These are phyloP conservation scores for Drosophila aff. DNA, from an alignment of 1,140 invertebrate genomes.

Conservation along the genomic window DNA sequence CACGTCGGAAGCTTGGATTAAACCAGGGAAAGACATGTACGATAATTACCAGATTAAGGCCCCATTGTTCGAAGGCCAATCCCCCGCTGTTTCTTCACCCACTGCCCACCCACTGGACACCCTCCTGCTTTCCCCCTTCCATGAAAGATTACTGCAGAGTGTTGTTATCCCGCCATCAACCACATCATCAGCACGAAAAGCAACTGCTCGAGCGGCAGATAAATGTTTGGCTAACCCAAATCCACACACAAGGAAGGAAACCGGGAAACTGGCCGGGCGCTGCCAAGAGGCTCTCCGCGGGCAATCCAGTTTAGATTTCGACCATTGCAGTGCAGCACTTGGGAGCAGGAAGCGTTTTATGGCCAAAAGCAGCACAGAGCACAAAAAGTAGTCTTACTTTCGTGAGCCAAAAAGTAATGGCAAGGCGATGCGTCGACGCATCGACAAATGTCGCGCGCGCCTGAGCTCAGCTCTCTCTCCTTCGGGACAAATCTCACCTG, in stretches of 20 bases:
- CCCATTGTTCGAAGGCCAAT: conserved; percentile 21
- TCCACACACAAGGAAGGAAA: conserved; percentile 74
- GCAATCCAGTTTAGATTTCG: conserved; percentile 78
- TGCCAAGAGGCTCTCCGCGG: conserved; percentile 35
- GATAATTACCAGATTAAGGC: conserved; percentile 26
- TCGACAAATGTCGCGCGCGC: conserved; percentile 50
- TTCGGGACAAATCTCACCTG: conserved; percentile 35
- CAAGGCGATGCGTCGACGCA: conserved; percentile 64
- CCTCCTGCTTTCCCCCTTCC: neutral
- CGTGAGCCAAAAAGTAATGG: conserved; percentile 42
- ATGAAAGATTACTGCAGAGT: neutral
- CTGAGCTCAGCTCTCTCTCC: conserved; percentile 5
- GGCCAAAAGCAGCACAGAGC: conserved; percentile 36
- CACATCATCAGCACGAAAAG: conserved; percentile 26
- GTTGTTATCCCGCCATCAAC: conserved; percentile 1
- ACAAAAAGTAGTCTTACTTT: conserved; percentile 70
- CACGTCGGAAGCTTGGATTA: conserved; percentile 4
- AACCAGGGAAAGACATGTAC: conserved; percentile 1
- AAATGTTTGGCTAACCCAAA: conserved; percentile 78
- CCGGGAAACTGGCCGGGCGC: conserved; percentile 49
- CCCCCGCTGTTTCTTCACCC: conserved; percentile 15
- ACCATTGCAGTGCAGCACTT: conserved; percentile 36
- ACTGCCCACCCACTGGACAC: conserved; percentile 24
- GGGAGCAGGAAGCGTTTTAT: conserved; percentile 75
- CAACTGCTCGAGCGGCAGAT: conserved; percentile 28